Conservation (phyloP, 64 coral and sea anemone genomes). For the Cladopsammia gracilis region DNA sequence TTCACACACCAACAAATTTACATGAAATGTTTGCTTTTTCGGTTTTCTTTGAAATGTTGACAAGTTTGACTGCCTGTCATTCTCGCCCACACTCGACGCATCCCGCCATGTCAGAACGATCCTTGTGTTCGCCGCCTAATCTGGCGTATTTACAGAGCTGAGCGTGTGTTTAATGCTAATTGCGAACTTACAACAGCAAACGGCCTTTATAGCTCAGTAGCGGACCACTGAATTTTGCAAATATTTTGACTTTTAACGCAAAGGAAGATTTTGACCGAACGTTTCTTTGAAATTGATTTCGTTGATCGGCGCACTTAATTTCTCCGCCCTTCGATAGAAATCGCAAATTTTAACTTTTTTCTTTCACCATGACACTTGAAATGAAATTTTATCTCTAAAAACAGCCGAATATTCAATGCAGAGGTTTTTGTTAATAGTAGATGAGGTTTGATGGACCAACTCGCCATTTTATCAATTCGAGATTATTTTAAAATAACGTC, state of each 20-base stretch:
- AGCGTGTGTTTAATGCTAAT: conserved; percentile 72
- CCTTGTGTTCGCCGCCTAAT: conserved; percentile 74
- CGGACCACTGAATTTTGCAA: conserved; percentile 2
- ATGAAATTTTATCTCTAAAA: not conserved
- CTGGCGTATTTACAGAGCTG: conserved; percentile 80
- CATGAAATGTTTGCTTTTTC: conserved; percentile 82
- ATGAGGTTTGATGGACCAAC: not conserved
- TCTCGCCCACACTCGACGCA: conserved; percentile 57
- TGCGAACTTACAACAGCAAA: conserved; percentile 45
- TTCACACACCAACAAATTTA: conserved; percentile 83
- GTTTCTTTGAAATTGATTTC: not conserved
- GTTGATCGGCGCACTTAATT: not conserved
- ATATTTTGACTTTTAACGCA: not conserved
- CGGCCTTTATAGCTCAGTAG: conserved; percentile 8
- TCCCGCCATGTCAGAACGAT: conserved; percentile 44
- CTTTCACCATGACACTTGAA: not conserved
- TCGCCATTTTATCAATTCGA: not conserved
- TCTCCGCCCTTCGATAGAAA: conserved; percentile 1
- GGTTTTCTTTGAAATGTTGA: conserved; percentile 83
- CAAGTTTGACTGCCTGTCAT: conserved; percentile 63
- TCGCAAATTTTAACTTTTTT: not conserved
- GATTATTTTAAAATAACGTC: not conserved
- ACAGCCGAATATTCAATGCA: not conserved
- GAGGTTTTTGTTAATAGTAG: conserved; percentile 13
- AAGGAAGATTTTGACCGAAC: not conserved